Conservation (phyloP, 1,140 invertebrate genomes). For the Hyphantria cunea region DNA sequence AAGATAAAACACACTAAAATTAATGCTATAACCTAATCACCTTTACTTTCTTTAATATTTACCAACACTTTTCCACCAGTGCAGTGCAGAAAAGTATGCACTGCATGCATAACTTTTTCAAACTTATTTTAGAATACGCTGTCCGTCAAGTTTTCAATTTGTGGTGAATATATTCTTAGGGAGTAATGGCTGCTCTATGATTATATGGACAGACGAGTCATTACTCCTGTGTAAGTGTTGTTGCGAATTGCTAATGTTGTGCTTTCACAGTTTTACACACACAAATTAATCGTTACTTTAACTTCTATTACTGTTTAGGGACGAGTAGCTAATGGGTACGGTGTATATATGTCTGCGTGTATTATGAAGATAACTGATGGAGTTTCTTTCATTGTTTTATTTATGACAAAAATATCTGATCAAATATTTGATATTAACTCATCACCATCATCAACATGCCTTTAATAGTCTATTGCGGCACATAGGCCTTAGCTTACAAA, state of each 20-base stretch:
- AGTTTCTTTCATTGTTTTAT: too few species aligned
- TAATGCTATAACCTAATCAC: too few species aligned
- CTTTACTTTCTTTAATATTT: too few species aligned
- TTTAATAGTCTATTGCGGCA: too few species aligned
- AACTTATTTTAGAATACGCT: background rate
- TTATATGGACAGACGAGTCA: slow-evolving; percentile 81
- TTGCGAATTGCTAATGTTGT: slow-evolving; percentile 77
- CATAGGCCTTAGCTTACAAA: too few species aligned
- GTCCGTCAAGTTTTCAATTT: background rate
- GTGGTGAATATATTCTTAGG: slow-evolving; percentile 48
- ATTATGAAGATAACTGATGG: too few species aligned
- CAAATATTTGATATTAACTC: too few species aligned
- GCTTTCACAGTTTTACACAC: slow-evolving; percentile 65
- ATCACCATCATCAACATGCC: too few species aligned
- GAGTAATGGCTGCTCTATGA: slow-evolving; percentile 77
- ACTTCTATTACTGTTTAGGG: slow-evolving; percentile 40
- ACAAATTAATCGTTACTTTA: slow-evolving; percentile 71
- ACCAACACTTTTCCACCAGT: too few species aligned
- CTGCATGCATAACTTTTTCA: background rate
- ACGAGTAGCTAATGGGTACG: slow-evolving; percentile 13
- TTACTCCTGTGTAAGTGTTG: slow-evolving; percentile 79
- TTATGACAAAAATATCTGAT: too few species aligned
- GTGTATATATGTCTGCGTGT: background rate
- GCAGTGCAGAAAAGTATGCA: too few species aligned
- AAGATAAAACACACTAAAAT: too few species aligned